Evolutionary conservation across 2,797 vertebrate genomes (phyloP), one percentile per base, ranked within the genome.

Genomic region (Danio choprae): DNA sequence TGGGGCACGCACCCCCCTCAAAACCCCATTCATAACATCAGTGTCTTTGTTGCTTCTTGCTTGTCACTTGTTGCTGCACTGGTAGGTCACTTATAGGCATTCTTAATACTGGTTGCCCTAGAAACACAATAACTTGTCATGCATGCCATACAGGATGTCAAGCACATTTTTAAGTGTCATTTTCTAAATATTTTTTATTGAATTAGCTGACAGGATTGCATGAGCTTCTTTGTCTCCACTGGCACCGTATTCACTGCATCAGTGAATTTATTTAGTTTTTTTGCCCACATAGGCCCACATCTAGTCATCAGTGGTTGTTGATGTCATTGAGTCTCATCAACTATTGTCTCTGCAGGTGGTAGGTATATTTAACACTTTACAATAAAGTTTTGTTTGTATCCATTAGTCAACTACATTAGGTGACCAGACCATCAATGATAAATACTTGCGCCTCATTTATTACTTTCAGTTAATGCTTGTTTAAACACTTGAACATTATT

Each of bases 71-170:
- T 71, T 9, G 36, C 36, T 71, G 16, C 56, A 72, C 36, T 56
- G 51, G 69, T 29, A 43, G 69, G 51, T 56, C 51, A 56, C 12
- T 72, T 72, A 12, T 56, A 20, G 51, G n/a, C 18, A 56, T 56
- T 72, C 69, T 56, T 56, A 72, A 12, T 41, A 41, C n/a, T 43
- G 16, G 69, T 56, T 72, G 38, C 51, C 69, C 50, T 41, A 71
- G 67, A 70, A 53, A 71, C 69, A 43, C n/a, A 15, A 41, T 22
- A 43, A 56, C 3, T 18, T 56, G 38, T 41, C 59, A 62, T 40
- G 59, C 11, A 62, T 62, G 59, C 7, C 10, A 70, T 51, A 18
- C 29, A 53, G 29, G 10, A 53, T 70, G 15, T 38, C 48, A 51
- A 51, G 48, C 16, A 69, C 15, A 16, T 41, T 55, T 51, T 69